Percentiles rank a stretch among this genome's conserved stretches.
These are phyloP conservation scores for Bruchidius siliquastri DNA, from an alignment of 2,888 invertebrate genomes.

Conservation along the genomic window DNA sequence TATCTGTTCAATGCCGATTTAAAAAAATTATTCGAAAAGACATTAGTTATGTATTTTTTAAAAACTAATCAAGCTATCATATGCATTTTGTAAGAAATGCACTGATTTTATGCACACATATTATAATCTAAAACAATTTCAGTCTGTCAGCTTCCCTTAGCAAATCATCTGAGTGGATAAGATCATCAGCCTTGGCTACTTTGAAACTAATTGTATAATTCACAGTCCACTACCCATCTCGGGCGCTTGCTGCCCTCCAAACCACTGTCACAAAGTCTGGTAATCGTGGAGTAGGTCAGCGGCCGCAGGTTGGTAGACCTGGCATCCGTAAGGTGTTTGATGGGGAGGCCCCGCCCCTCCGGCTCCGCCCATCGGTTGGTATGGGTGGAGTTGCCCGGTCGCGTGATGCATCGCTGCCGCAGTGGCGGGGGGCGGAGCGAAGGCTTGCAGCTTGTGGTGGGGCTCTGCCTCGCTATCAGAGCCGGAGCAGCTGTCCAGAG, in stretches of 20 bases:
- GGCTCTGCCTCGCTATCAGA: slow-evolving; percentile 44
- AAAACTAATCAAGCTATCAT: too few relatives aligned
- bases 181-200: too few relatives aligned
- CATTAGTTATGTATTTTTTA: too few relatives aligned
- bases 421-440: slow-evolving; percentile 29
- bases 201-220: neutral
- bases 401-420: neutral
- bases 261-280: slow-evolving; percentile 50
- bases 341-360: slow-evolving; percentile 21
- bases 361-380: slow-evolving; percentile 32
- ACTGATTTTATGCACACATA: too few relatives aligned
- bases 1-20: too few relatives aligned
- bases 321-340: slow-evolving; percentile 32
- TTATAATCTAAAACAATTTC: too few relatives aligned
- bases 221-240: neutral
- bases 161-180: too few relatives aligned
- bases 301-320: slow-evolving; percentile 43
- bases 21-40: too few relatives aligned
- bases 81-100: too few relatives aligned
- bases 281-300: slow-evolving; percentile 46
- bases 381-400: slow-evolving; percentile 29
- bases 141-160: too few relatives aligned
- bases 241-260: slow-evolving; percentile 28
- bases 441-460: slow-evolving; percentile 38
- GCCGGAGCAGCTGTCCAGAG: slow-evolving; percentile 44